Evolutionary conservation across 1,140 invertebrate genomes (phyloP).

Genomic region (Bombus superbus): DNA sequence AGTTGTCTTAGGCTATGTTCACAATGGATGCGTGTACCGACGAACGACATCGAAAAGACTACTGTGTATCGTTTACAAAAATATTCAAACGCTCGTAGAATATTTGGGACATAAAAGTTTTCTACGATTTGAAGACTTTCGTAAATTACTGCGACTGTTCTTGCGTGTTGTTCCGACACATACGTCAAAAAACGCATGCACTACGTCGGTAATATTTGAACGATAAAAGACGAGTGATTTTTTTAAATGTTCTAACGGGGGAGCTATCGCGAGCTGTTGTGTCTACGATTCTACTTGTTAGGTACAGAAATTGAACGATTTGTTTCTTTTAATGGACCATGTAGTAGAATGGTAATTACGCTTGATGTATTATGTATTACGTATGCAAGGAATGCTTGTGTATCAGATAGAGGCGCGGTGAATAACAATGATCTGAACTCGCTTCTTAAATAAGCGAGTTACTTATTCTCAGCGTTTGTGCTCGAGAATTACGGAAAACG

Average conservation of each 20-base stretch:
- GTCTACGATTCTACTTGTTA: neutral
- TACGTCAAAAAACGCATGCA: too few relatives aligned
- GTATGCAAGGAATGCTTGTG: neutral
- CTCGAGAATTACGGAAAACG: neutral
- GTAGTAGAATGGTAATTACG: neutral
- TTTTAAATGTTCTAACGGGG: neutral
- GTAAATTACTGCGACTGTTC: too few relatives aligned
- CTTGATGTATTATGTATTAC: conserved; percentile 6
- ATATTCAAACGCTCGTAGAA: too few relatives aligned
- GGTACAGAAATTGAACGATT: neutral
- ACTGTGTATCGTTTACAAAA: too few relatives aligned
- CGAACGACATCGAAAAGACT: too few relatives aligned
- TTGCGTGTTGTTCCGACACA: too few relatives aligned
- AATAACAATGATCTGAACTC: neutral
- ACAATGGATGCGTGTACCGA: too few relatives aligned
- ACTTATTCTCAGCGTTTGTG: neutral
- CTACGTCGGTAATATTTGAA: neutral
- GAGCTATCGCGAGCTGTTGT: too few relatives aligned
- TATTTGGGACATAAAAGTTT: too few relatives aligned
- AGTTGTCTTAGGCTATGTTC: neutral
- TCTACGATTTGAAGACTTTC: too few relatives aligned
- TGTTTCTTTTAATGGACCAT: neutral
- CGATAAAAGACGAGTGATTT: too few relatives aligned
- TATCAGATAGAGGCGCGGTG: neutral
- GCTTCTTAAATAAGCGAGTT: neutral